A percentile compares a stretch with the other conserved stretches of the same genome.
Conservation (phyloP, 2,888 invertebrate species). For the Artemia sp. region DNA sequence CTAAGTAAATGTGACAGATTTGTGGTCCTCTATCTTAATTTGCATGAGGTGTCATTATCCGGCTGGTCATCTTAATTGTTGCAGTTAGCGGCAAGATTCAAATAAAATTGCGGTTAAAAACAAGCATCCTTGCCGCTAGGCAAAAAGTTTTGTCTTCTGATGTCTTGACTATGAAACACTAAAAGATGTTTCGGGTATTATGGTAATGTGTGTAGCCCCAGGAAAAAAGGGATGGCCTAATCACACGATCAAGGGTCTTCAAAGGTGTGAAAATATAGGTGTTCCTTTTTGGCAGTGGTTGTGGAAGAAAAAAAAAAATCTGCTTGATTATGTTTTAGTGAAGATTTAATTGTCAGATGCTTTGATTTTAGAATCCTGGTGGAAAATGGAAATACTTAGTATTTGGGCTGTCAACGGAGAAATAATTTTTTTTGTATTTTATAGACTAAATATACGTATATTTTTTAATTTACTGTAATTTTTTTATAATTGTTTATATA, state of each 20-base stretch:
- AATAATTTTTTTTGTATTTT: too few species aligned
- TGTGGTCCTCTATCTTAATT: conserved; percentile 24
- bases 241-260: neutral
- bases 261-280: conserved; percentile 11
- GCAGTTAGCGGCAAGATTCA: neutral
- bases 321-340: too few species aligned
- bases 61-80: too few species aligned
- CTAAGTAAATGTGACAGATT: conserved; percentile 23
- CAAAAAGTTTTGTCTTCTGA: neutral
- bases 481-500: too few species aligned
- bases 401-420: too few species aligned
- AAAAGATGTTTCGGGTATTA: conserved; percentile 7
- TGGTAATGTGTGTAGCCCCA: conserved; percentile 4
- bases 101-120: conserved; percentile 7
- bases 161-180: too few species aligned
- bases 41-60: conserved; percentile 18
- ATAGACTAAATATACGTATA: too few species aligned
- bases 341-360: too few species aligned
- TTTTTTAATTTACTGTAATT: too few species aligned
- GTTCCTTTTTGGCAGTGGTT: neutral
- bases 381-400: too few species aligned
- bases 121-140: conserved; percentile 13
- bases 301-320: too few species aligned
- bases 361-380: too few species aligned
- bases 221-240: conserved; percentile 6